Evolutionary conservation across 1,140 invertebrate species (phyloP).

Genomic region (Geopemphigus sp.): DNA sequence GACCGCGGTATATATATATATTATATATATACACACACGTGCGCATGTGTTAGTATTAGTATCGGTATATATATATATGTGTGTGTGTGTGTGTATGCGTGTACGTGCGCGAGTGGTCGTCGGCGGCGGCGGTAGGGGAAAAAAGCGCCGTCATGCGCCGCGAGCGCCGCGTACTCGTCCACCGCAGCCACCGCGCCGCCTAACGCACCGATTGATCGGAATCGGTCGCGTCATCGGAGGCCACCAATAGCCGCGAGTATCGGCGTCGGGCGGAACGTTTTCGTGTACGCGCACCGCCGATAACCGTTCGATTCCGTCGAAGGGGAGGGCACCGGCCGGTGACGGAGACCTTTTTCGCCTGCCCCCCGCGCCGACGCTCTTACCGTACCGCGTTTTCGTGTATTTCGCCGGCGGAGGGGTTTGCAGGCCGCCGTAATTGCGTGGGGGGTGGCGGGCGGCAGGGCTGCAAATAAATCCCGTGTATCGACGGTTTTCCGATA

Average conservation of each 20-base stretch:
- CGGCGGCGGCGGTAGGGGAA: not conserved
- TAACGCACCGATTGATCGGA: constrained; percentile 49
- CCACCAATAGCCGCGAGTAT: constrained; percentile 31
- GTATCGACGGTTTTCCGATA: constrained; percentile 47
- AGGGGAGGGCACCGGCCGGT: not conserved
- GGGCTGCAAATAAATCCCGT: not conserved
- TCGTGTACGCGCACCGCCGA: constrained; percentile 25
- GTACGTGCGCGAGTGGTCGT: too few species aligned
- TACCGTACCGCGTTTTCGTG: constrained; percentile 32
- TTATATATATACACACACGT: too few species aligned
- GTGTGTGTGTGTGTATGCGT: too few species aligned
- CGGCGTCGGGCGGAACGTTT: constrained; percentile 30
- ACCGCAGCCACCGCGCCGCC: too few species aligned
- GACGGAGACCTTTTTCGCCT: not conserved
- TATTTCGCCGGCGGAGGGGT: constrained; percentile 4
- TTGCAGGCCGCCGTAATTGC: too few species aligned
- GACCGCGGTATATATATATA: too few species aligned
- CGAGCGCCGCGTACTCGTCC: not conserved
- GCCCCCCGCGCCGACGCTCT: not conserved
- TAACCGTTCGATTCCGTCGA: constrained; percentile 39
- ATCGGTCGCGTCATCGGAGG: constrained; percentile 40
- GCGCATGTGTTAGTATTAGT: too few species aligned
- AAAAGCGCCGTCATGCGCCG: constrained; percentile 41
- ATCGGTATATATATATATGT: too few species aligned
- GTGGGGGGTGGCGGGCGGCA: not conserved